Evolutionary conservation across 2,888 invertebrate species (phyloP).

Genomic region (Alloscopus bannaensis): DNA sequence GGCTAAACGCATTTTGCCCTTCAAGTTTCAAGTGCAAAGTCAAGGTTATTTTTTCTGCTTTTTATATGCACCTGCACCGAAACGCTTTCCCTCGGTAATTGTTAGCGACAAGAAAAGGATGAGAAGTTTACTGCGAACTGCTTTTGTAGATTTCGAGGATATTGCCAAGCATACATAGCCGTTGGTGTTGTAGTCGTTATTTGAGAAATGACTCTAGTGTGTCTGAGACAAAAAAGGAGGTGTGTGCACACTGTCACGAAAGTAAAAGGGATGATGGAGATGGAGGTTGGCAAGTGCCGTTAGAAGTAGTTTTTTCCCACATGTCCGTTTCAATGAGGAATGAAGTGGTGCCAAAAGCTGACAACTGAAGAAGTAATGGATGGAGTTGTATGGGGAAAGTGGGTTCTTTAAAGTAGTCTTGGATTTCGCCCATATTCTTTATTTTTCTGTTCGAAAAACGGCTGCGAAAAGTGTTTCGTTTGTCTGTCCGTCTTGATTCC

Average conservation of each 20-base stretch:
- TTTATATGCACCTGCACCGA: slow-evolving; percentile 25
- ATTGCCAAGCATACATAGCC: background rate
- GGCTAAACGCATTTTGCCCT: too few species aligned
- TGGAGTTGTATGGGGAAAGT: background rate
- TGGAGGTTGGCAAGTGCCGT: background rate
- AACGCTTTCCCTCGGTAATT: background rate
- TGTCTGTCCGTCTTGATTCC: too few species aligned
- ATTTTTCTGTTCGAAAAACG: too few species aligned
- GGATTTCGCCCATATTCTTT: too few species aligned
- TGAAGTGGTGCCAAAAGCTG: background rate
- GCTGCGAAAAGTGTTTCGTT: too few species aligned
- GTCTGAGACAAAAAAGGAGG: background rate
- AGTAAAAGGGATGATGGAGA: background rate
- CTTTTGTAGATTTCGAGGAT: background rate
- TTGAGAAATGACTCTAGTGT: background rate
- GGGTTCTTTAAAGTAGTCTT: background rate
- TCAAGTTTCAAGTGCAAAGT: slow-evolving; percentile 55
- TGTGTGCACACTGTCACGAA: background rate
- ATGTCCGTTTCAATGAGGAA: slow-evolving; percentile 1
- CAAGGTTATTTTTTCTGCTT: slow-evolving; percentile 38
- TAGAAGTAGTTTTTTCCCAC: background rate
- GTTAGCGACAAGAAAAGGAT: too few species aligned
- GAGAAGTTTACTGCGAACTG: too few species aligned
- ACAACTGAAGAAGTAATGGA: background rate
- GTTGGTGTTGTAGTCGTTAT: background rate